Conservation (phyloP, 2,797 vertebrate species). For the Myotis myotis region DNA sequence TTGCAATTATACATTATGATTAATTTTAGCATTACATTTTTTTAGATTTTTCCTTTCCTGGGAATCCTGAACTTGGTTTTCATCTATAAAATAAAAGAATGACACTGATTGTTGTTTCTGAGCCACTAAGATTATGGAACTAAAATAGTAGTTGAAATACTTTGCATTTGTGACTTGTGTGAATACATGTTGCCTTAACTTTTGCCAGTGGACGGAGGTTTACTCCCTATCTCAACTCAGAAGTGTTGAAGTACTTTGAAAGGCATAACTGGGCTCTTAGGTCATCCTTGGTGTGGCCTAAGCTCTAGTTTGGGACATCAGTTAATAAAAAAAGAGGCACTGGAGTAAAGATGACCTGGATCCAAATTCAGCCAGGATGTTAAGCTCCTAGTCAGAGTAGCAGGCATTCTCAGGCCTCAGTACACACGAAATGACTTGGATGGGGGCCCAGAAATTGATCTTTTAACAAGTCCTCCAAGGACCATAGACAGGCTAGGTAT, state of each 20-base stretch:
- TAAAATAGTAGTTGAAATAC: background rate
- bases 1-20: background rate
- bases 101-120: slow-evolving; percentile 64
- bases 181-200: background rate
- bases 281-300: background rate
- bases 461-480: background rate
- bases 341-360: background rate
- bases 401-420: background rate
- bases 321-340: background rate
- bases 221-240: background rate
- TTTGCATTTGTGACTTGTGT: background rate
- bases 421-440: background rate
- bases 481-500: background rate
- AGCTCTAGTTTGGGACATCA: background rate
- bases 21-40: slow-evolving; percentile 58
- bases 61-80: slow-evolving; percentile 73
- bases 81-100: slow-evolving; percentile 74
- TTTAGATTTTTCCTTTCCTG: slow-evolving; percentile 75
- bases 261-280: background rate
- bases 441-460: background rate
- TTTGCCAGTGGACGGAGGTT: background rate
- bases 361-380: background rate
- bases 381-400: background rate
- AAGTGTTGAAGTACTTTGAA: background rate
- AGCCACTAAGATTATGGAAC: slow-evolving; percentile 55